phyloP scores from a whole-genome alignment of 2,113 vertebrate species.

The cat (Felis catus) region F.catus_Fca126_mat1.0 CM031411.1:111413001-111413500 shows the following conservation, averaged over 20 bases:
- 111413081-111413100: no score
- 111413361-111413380: not conserved
- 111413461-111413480: not conserved
- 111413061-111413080: no score
- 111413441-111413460: not conserved
- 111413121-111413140: not conserved
- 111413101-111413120: no score
- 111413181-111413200: not conserved
- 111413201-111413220: not conserved
- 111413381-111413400: not conserved
- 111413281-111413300: not conserved
- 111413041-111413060: no score
- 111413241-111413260: not conserved
- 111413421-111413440: not conserved
- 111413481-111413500: not conserved
- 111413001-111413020: no score
- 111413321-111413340: not conserved
- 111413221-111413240: not conserved
- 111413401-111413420: not conserved
- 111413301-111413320: not conserved
- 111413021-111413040: no score
- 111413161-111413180: not conserved
- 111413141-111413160: constrained; percentile 12
- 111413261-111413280: not conserved
- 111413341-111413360: not conserved